Base-by-base conservation (phyloP, 2,888 invertebrate species). In the Clepsis dumicolana region DNA sequence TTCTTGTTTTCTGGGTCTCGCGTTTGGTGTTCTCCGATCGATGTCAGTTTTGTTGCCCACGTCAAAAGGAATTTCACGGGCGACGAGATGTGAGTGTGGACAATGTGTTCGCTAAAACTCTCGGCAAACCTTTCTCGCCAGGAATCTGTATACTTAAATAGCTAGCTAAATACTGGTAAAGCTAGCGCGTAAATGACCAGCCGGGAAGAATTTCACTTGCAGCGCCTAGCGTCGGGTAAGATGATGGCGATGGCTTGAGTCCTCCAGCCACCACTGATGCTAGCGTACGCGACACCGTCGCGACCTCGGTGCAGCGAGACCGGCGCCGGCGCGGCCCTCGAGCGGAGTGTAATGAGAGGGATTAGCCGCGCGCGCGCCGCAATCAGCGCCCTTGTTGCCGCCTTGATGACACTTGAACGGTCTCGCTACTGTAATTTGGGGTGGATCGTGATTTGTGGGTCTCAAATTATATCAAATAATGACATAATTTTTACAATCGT, bases 321-420 rank as follows among this genome's bases (percentile, higher is more conserved):
- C 44, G 44, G 8, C 18, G 54, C 44, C 52, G 24, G 59, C 5
- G 56, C 32, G 10, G 60, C 57, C 14, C 53, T 57, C 70, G 71
- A 70, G 65, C 61, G 44, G 57, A 72, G 80, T 74, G 70, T 82
- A 83, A 83, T 83, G 73, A 78, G 75, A 59, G 75, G 78, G 82
- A 83, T 83, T 79, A 81, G 73, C 44, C 29, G 48, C 35, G 50
- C 32, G 62, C 56, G 57, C 72, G 48, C 10, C 21, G 83, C 81
- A 86, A 86, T 86, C 85, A 86, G 73, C 65, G 72, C 79, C 74
- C 77, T 81, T 81, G 79, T 82, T 70, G 66, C 71, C 12, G 48
- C 71, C 74, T 74, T 74, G 76, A 70, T 74, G 74, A 73, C 74
- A 72, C 77, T 80, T 70, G 72, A 76, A 73, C 70, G 74, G 71